phyloP scores from a whole-genome alignment of 2,797 vertebrate genomes.

The Epinephelus coioides region DNA sequence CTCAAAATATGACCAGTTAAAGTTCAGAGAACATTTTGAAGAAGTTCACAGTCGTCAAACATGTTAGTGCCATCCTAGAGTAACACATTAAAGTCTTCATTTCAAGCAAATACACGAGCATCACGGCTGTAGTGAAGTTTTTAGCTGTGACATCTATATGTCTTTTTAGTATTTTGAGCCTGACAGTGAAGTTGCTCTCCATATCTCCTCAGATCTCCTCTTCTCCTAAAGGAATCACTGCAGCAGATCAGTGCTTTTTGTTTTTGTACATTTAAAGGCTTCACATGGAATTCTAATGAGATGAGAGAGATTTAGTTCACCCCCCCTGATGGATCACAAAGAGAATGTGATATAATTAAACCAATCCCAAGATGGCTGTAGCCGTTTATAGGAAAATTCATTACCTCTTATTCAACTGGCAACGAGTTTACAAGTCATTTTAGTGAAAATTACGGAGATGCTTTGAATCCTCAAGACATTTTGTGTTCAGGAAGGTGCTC shows the following conservation, averaged over 20 bases:
- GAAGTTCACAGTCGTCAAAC: background rate
- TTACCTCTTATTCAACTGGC: conserved; percentile 42
- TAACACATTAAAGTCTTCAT: background rate
- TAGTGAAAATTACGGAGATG: conserved; percentile 29
- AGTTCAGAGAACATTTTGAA: conserved; percentile 3
- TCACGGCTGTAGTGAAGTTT: background rate
- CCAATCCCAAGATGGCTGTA: conserved; percentile 59
- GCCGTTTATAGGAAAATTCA: conserved; percentile 55
- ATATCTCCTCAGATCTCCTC: background rate
- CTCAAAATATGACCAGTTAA: background rate
- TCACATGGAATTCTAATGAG: conserved; percentile 44
- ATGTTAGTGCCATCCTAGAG: background rate
- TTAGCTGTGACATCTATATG: background rate
- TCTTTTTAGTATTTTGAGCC: background rate
- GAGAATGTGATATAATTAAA: conserved; percentile 62
- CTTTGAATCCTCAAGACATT: conserved; percentile 8
- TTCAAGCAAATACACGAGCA: background rate
- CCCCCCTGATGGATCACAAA: conserved; percentile 47
- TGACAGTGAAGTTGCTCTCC: background rate
- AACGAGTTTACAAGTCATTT: conserved; percentile 48
- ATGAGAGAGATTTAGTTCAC: conserved; percentile 55
- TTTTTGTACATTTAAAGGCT: conserved; percentile 34
- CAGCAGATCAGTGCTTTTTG: conserved; percentile 38
- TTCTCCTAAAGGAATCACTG: conserved; percentile 19
- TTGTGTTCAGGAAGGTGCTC: background rate